Evolutionary conservation across 2,888 invertebrate species (phyloP).

Genomic region (Eristalis tenax): DNA sequence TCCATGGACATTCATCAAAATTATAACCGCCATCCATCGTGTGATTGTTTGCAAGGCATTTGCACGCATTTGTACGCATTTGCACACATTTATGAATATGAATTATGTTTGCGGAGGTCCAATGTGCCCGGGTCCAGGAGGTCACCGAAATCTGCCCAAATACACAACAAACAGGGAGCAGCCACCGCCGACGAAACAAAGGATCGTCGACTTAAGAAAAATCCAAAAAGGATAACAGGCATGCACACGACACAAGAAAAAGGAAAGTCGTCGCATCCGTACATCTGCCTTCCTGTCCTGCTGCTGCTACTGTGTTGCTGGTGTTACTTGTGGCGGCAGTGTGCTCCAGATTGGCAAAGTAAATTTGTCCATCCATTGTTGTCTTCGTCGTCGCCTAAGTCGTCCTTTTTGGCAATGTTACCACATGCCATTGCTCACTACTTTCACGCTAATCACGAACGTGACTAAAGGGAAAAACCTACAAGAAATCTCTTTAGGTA

Average conservation of each 20-base stretch:
- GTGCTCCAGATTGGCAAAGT: conserved; percentile 44
- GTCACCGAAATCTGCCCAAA: conserved; percentile 43
- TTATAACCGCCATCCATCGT: conserved; percentile 1
- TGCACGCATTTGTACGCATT: neutral
- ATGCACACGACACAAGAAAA: neutral
- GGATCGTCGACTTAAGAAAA: neutral
- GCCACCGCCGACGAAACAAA: conserved; percentile 7
- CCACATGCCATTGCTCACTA: conserved; percentile 44
- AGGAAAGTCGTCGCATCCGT: conserved; percentile 5
- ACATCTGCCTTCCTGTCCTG: neutral
- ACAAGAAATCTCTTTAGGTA: conserved; percentile 50
- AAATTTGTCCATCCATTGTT: conserved; percentile 32
- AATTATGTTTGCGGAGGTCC: conserved; percentile 31
- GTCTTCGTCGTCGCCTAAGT: neutral
- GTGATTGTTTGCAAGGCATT: neutral
- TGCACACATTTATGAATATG: conserved; percentile 26
- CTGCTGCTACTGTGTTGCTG: neutral
- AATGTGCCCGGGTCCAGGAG: conserved; percentile 11
- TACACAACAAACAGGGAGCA: conserved; percentile 19
- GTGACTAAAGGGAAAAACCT: conserved; percentile 54
- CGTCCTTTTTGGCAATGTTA: conserved; percentile 31
- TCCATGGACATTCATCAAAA: conserved; percentile 2
- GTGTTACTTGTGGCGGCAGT: neutral
- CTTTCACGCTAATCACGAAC: conserved; percentile 58
- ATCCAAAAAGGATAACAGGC: conserved; percentile 39